Base-by-base conservation (phyloP, 2,797 vertebrate species). In the Halcyon smyrnensis region DNA sequence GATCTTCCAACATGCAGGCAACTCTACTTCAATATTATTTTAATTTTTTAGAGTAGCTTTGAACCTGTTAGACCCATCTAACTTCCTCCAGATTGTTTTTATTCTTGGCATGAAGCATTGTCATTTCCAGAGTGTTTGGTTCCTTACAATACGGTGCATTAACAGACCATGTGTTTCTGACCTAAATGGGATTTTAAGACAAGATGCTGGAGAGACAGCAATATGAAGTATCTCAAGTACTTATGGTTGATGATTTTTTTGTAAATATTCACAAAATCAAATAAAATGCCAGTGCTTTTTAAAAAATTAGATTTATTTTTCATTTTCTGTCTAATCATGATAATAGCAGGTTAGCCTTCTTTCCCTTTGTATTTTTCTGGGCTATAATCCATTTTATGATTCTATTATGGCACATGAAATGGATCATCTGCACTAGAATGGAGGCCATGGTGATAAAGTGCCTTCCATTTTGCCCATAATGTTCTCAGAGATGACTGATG, bases 401-500 rank as follows among this genome's bases (percentile, higher is more conserved):
- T 88, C 46, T 77, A 27, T 63, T 84, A 46, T 30, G 64, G 80
- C 67, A 87, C 78, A 53, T 56, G 39, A 93, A 90, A 92, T 62
- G 53, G 64, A 93, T 94, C 71, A 75, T 92, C 71, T 92, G 34
- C 53, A 85, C 20, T 28, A 15, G 56, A 51, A 77, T 37, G 48
- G 51, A 76, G 64, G 7, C 39, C 79, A 59, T 79, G 54, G 48
- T 93, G 59, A 92, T 92, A 45, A 94, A 94, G 39, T 89, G 20
- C 56, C 45, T 91, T 92, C 81, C 13, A 19, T 91, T 93, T 87
- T 20, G 32, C 20, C 53, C 54, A 43, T 43, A 67, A 82, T 41
- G 45, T 74, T 89, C 39, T 85, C 64, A 64, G 9, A 77, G 48
- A 83, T 84, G 53, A 85, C 45, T 81, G 92, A 94, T 93, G 65